These are phyloP conservation scores for Cercocebus atys DNA, from an alignment of 2,113 vertebrate species.

Conservation along the genomic window DNA sequence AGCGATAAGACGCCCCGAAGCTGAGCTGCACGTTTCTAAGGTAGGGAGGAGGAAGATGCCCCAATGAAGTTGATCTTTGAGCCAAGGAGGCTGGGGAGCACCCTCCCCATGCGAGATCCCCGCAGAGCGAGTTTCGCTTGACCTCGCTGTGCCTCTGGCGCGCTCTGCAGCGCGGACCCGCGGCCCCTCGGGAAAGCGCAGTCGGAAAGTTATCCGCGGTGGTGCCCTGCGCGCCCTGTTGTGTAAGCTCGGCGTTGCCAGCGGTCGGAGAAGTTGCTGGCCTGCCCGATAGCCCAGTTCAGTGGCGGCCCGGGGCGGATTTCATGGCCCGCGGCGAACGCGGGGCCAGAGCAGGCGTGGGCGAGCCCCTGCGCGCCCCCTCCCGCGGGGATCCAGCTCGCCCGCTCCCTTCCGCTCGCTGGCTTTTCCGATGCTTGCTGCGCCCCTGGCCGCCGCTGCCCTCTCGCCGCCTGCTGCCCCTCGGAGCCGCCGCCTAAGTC, in stretches of 20 bases:
- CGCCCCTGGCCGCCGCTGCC: constrained; percentile 11
- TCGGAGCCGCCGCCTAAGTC: constrained; percentile 69
- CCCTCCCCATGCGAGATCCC: background rate
- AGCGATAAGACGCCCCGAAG: background rate
- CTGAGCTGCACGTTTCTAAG: background rate
- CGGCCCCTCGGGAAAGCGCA: background rate
- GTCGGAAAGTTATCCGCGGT: constrained; percentile 46
- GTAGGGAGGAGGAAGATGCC: constrained; percentile 44
- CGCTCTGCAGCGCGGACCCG: background rate
- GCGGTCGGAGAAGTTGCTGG: constrained; percentile 54
- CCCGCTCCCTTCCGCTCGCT: background rate
- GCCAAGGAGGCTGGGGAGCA: background rate
- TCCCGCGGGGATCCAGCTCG: background rate
- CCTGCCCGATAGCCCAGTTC: background rate
- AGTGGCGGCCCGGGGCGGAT: background rate
- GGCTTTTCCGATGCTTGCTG: constrained; percentile 64
- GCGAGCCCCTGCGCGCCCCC: constrained; percentile 10
- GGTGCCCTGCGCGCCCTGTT: background rate
- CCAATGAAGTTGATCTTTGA: background rate
- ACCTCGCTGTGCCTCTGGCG: background rate
- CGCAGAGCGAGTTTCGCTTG: background rate
- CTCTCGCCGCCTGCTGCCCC: background rate
- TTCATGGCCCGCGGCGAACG: constrained; percentile 61
- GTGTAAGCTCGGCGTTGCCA: constrained; percentile 35
- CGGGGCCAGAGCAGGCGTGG: constrained; percentile 2